Evolutionary conservation across 2,888 invertebrate genomes (phyloP).

Genomic region (Malthinus flaveolus): DNA sequence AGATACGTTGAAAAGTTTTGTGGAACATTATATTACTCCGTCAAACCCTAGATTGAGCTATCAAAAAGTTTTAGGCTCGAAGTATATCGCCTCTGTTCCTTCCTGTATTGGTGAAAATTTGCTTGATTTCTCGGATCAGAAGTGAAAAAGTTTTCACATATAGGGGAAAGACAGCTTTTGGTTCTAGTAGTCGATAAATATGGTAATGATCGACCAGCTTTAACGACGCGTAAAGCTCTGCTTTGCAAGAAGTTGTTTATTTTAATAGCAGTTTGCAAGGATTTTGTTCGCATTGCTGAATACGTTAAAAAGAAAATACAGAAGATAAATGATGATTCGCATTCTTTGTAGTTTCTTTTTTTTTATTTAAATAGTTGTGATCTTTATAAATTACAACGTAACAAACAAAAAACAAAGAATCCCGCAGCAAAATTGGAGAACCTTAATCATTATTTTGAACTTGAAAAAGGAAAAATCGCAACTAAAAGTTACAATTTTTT

Average conservation of each 20-base stretch:
- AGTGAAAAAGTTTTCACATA: conserved; percentile 39
- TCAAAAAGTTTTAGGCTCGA: conserved; percentile 34
- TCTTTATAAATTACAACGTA: neutral
- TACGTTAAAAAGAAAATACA: conserved; percentile 23
- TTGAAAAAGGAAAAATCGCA: neutral
- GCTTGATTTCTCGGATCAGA: conserved; percentile 45
- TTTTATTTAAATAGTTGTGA: conserved; percentile 1
- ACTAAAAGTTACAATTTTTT: too few relatives aligned
- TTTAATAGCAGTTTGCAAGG: conserved; percentile 39
- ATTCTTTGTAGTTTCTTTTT: conserved; percentile 7
- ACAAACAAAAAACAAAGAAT: too few relatives aligned
- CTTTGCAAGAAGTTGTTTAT: conserved; percentile 43
- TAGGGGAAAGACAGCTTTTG: conserved; percentile 32
- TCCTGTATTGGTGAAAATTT: conserved; percentile 45
- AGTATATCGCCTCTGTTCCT: conserved; percentile 31
- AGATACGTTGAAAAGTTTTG: conserved; percentile 49
- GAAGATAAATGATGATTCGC: conserved; percentile 19
- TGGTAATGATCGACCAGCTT: conserved; percentile 45
- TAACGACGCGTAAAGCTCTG: conserved; percentile 40
- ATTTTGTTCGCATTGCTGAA: conserved; percentile 24
- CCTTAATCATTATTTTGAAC: neutral
- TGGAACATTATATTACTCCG: conserved; percentile 43
- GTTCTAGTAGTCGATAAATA: conserved; percentile 44
- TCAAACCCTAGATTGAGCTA: conserved; percentile 42
- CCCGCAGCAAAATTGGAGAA: neutral